These are phyloP conservation scores for Ladona fulva DNA, from an alignment of 1,140 invertebrate genomes.

Conservation along the genomic window DNA sequence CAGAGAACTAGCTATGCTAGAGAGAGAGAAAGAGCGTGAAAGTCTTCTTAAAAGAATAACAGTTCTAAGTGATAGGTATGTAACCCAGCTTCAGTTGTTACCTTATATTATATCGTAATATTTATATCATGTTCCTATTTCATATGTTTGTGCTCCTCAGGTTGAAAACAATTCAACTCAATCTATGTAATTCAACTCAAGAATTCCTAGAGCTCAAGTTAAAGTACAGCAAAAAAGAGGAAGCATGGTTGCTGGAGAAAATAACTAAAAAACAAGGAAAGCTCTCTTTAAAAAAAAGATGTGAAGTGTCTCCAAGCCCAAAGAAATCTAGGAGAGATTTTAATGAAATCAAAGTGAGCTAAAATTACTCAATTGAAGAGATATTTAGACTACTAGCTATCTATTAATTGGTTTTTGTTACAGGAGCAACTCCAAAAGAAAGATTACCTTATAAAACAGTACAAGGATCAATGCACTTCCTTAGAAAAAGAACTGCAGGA, in stretches of 20 bases:
- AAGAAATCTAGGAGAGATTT: too few species aligned
- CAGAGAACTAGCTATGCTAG: constrained; percentile 15
- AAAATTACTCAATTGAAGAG: too few species aligned
- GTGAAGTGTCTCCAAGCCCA: too few species aligned
- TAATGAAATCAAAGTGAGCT: too few species aligned
- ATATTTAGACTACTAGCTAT: too few species aligned
- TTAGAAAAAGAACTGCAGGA: background rate
- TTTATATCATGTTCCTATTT: too few species aligned
- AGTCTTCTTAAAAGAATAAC: constrained; percentile 16
- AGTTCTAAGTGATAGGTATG: constrained; percentile 15
- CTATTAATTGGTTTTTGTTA: background rate
- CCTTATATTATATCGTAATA: too few species aligned
- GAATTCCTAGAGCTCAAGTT: constrained; percentile 15
- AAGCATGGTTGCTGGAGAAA: constrained; percentile 19
- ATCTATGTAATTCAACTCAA: constrained; percentile 13
- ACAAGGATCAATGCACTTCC: background rate
- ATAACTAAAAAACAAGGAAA: too few species aligned
- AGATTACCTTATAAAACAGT: background rate
- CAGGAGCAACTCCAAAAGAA: background rate
- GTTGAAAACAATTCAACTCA: too few species aligned
- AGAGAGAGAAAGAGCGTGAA: constrained; percentile 17
- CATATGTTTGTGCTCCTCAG: too few species aligned
- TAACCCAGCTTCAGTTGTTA: too few species aligned
- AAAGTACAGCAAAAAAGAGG: constrained; percentile 14
- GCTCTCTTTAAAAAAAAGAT: too few species aligned